Base-by-base conservation (phyloP, 35 echinoderm and acorn worm species). In the Ophiothrix spiculata region DNA sequence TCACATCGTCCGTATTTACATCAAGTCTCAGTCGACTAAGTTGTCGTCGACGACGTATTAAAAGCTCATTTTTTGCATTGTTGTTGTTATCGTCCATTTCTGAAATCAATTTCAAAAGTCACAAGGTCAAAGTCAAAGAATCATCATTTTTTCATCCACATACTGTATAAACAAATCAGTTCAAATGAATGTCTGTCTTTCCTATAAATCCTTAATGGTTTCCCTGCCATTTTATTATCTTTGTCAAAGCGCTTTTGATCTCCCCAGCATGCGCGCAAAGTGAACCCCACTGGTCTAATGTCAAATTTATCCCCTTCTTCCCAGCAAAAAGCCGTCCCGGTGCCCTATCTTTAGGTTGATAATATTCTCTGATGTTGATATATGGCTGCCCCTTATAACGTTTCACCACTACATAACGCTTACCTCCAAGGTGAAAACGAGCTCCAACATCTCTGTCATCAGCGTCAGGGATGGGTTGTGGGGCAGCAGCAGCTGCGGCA, bases 281-380 rank as follows among this genome's bases (percentile, higher is more conserved):
- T 15, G 60, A 15, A 25, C 8, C 16, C 49, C 81, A 83, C 33
- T 83, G 45, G 12, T 36, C 45, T 23, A 34, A 19, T 33, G 21
- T 60, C n/a, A 83, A 33, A 60, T 83, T 83, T 14, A 83, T 83
- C 13, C 81, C 81, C n/a, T 60, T 49, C 28, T 33, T 49, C 54
- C 81, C 63, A 13, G 4, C 63, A 49, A 13, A 83, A 11, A 74
- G 29, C 0, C 63, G 60, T 69, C 60, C 60, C 29, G 23, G 17
- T 10, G 78, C 31, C 31, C 37, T 34, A 10, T 73, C 42, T 37
- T 64, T 83, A 37, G 45, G 31, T 60, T 83, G 81, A 10, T 63
- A 21, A 36, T 83, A 83, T 17, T 83, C 81, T 37, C 81, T 60
- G 45, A 83, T 64, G 17, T 83, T 83, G 6, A 83, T n/a, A 37